Base-by-base conservation (phyloP, 2,113 vertebrate species). In the Choloepus hoffmanni region DNA sequence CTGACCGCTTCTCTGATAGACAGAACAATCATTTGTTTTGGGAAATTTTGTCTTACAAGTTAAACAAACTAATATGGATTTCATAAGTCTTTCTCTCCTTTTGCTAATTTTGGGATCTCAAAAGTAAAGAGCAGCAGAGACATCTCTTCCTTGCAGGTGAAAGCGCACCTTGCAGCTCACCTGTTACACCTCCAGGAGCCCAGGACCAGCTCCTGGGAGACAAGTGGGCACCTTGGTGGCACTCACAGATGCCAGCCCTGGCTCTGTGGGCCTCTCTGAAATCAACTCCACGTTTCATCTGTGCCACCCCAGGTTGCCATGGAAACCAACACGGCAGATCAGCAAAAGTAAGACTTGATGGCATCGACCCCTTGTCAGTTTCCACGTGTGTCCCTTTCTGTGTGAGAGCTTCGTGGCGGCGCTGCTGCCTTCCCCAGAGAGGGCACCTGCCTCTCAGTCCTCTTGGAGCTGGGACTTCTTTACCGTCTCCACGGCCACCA, bases 291-390 rank as follows among this genome's bases (percentile, higher is more conserved):
- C 50, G 0, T 72, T 60, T 40, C 89, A 94, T 89, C 93, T 91
- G 92, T 97, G 95, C 92, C 96, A 96, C 43, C 23, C 85, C 2
- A 5, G n/a, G 97, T 97, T 97, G 91, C 93, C 60, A 97, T 96
- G 95, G 97, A 95, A 97, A 97, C 96, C 92, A 87, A 72, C 19
- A 67, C 83, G 94, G 95, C 92, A 81, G 91, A 67, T 97, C 97
- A 97, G 94, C 93, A 95, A 90, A 97, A 92, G 18, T 50, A 63
- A 97, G 95, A 92, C 83, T 3, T 40, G 50, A 83, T 21, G 21
- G 73, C 30, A 68, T 63, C 62, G 40, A 19, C 68, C 90, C 43
- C 2, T 43, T 63, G 45, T 67, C 28, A 74, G 58, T 30, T 0
- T 11, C 12, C 2, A 11, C 5, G 11, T 2, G 8, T 5, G 62